phyloP scores from a whole-genome alignment of 92 coral and sea anemone genomes.

The Phenganax stokvisi region DNA sequence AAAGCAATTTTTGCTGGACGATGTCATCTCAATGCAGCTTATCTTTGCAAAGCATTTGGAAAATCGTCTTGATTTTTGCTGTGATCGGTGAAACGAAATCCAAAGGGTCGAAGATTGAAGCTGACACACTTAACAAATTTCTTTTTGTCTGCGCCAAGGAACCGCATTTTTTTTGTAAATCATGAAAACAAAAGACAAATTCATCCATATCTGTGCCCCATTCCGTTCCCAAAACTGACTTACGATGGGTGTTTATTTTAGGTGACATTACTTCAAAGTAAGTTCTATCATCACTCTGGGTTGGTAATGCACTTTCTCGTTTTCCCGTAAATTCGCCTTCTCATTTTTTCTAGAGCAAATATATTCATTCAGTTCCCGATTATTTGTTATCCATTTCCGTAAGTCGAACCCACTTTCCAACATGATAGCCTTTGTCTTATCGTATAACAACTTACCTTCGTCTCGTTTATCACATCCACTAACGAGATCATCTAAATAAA shows the following conservation, averaged over 20 bases:
- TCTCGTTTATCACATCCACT: too few species aligned
- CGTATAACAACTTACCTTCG: too few species aligned
- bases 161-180: not conserved
- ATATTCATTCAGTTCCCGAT: too few species aligned
- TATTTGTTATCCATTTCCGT: too few species aligned
- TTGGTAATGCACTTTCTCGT: too few species aligned
- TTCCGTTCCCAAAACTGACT: not conserved
- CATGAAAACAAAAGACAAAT: conserved; percentile 4
- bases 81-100: conserved; percentile 17
- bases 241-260: not conserved
- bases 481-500: too few species aligned
- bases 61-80: conserved; percentile 11
- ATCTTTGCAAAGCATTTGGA: conserved; percentile 23
- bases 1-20: not conserved
- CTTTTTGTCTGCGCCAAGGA: not conserved
- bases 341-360: too few species aligned
- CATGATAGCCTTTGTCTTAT: too few species aligned
- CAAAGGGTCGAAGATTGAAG: conserved; percentile 7
- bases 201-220: conserved; percentile 3
- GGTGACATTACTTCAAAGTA: not conserved
- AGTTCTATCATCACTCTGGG: too few species aligned
- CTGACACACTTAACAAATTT: conserved; percentile 7
- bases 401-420: too few species aligned
- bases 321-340: too few species aligned
- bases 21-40: conserved; percentile 18